Conservation (phyloP, 2,113 vertebrate species). For the Saimiri boliviensis region DNA sequence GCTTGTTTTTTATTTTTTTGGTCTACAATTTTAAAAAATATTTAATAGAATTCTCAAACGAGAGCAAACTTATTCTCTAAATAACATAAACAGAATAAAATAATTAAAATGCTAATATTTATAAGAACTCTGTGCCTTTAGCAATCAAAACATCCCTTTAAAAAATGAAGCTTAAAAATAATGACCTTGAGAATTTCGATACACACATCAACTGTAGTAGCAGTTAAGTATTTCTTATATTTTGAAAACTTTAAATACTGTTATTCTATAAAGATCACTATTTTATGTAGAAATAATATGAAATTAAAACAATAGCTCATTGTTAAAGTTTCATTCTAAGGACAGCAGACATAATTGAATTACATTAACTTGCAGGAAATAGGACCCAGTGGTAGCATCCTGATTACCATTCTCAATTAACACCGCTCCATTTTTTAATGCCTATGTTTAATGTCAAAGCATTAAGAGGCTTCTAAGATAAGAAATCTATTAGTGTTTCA, state of each 20-base stretch:
- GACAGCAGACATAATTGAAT: slow-evolving; percentile 68
- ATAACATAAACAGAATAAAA: background rate
- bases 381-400: slow-evolving; percentile 75
- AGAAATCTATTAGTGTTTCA: slow-evolving; percentile 77
- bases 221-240: slow-evolving; percentile 48
- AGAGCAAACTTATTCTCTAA: slow-evolving; percentile 14
- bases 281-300: slow-evolving; percentile 59
- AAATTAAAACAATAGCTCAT: slow-evolving; percentile 73
- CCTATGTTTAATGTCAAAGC: slow-evolving; percentile 77
- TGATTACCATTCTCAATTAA: slow-evolving; percentile 81
- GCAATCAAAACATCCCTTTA: background rate
- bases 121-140: background rate
- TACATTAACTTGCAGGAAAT: slow-evolving; percentile 73
- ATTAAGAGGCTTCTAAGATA: slow-evolving; percentile 72
- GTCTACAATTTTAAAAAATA: slow-evolving; percentile 22
- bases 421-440: slow-evolving; percentile 73
- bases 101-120: background rate
- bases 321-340: slow-evolving; percentile 65
- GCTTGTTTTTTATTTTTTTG: background rate
- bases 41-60: slow-evolving; percentile 26
- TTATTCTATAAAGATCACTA: slow-evolving; percentile 44
- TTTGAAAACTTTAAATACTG: slow-evolving; percentile 66
- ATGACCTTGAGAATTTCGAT: background rate
- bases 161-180: background rate
- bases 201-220: background rate